Evolutionary conservation across 2,113 vertebrate species (phyloP).

Genomic region (Gymnobelideus leadbeateri): DNA sequence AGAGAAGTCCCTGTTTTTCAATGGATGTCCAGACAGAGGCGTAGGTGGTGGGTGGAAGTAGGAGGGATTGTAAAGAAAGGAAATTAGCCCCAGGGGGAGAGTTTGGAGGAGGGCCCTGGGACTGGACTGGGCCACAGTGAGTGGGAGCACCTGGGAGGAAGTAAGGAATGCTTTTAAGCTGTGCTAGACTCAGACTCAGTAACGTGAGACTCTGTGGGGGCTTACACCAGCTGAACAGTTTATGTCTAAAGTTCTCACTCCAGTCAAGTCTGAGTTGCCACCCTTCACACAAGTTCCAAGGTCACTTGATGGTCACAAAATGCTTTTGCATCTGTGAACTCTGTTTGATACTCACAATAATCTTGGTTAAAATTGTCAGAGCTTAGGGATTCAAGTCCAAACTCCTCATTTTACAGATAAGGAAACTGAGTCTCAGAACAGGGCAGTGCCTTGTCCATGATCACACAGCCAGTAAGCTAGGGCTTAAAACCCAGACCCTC

Average conservation of each 20-base stretch:
- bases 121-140: neutral
- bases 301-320: neutral
- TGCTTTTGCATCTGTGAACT: neutral
- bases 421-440: neutral
- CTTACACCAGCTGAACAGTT: neutral
- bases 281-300: neutral
- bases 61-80: neutral
- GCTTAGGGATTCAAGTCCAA: neutral
- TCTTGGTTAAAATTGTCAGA: neutral
- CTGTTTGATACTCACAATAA: neutral
- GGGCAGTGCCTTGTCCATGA: neutral
- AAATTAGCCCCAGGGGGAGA: neutral
- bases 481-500: neutral
- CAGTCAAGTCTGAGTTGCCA: neutral
- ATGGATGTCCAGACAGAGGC: neutral
- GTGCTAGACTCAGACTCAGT: neutral
- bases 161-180: neutral
- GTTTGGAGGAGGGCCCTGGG: neutral
- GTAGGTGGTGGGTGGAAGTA: neutral
- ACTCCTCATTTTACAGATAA: neutral
- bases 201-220: neutral
- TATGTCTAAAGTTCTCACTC: neutral
- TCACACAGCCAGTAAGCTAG: fast-evolving
- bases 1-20: neutral
- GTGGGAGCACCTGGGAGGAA: neutral